Evolutionary conservation across 2,888 invertebrate species (phyloP), one percentile per base, ranked within the genome.

Genomic region (Dasypolia templi): DNA sequence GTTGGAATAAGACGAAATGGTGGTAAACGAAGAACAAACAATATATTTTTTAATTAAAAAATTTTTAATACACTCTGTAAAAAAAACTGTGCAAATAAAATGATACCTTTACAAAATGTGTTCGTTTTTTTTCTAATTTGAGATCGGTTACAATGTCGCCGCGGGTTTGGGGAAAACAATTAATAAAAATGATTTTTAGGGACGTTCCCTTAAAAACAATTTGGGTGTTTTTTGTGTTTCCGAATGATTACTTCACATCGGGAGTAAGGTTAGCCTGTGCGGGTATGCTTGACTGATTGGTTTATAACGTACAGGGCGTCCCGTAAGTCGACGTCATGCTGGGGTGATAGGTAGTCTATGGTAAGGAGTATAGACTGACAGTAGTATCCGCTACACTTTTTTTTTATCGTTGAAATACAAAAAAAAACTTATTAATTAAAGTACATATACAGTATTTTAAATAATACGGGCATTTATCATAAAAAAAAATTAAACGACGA

Each of bases 51-150:
- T 42, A 3, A 22, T 22, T 11, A 26, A 49, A 49, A 42, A 29
- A 62, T 32, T 68, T 73, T 67, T 65, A 62, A 58, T 56, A 51
- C n/a, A 17, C 51, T 7, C 32, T 44, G 59, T 59, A 51, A 67
- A 79, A 74, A 42, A 68, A 55, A 49, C 42, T 26, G 35, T 29
- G 6, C 56, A 64, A 76, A 81, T 68, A 70, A 81, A 71, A 71
- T 39, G 72, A 68, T 64, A 73, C 55, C 49, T 35, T 42, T 51
- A 62, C 61, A 72, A 70, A 82, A 55, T 46, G n/a, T 32, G 32
- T 51, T 51, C 19, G 26, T 59, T 64, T 70, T 64, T 56, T 66
- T 75, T 73, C 61, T 67, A 75, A 75, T 80, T 75, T 55, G 22
- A 55, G 53, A 46, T 66, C 32, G 26, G 80, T 59, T 64, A 67